Conservation (phyloP, 2,888 invertebrate genomes). For the Chironomus tentans region DNA sequence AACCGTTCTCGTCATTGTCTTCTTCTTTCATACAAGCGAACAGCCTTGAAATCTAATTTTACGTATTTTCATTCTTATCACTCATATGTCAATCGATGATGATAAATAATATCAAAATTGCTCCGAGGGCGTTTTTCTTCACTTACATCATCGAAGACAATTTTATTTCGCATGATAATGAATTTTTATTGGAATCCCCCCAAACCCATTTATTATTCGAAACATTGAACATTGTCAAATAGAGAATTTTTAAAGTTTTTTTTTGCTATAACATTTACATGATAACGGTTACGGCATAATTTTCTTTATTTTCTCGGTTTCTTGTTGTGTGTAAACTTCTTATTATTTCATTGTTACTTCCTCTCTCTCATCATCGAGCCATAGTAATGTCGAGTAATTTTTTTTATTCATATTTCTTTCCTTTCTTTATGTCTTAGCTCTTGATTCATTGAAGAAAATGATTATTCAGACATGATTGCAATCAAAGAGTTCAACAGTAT, state of each 20-base stretch:
- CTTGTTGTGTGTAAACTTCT: background rate
- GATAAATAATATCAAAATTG: background rate
- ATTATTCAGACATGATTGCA: conserved; percentile 1
- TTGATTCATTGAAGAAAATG: conserved; percentile 8
- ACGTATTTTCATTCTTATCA: background rate
- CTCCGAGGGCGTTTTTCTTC: background rate
- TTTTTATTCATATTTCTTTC: background rate
- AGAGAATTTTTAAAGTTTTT: no score
- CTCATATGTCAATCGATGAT: background rate
- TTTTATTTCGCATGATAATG: no score
- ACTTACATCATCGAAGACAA: no score
- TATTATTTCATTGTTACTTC: conserved; percentile 23
- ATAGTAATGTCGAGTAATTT: background rate
- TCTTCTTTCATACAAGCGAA: no score
- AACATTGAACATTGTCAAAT: no score
- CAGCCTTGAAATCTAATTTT: background rate
- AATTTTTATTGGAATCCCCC: no score
- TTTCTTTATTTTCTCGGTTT: background rate
- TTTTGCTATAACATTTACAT: background rate
- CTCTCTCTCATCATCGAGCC: conserved; percentile 10
- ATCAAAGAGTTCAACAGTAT: background rate
- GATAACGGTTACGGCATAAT: conserved; percentile 14
- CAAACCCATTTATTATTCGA: background rate
- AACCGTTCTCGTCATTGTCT: no score
- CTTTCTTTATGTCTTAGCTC: background rate